phyloP scores from a whole-genome alignment of 2,113 vertebrate species.

The Archilochus colubris region DNA sequence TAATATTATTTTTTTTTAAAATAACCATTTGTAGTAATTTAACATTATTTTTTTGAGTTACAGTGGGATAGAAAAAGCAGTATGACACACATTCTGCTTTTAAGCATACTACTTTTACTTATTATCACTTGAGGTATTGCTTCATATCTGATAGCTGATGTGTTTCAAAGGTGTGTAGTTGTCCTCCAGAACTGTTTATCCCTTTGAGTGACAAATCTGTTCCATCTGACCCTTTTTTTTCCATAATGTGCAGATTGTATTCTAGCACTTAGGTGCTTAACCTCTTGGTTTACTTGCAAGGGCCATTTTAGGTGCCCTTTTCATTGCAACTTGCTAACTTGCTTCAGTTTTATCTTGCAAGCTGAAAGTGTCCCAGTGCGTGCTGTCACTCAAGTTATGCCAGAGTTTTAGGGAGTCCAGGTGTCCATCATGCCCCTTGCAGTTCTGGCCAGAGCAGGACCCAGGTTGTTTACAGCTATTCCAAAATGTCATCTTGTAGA shows the following conservation, averaged over 20 bases:
- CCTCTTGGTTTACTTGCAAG: neutral
- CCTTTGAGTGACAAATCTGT: neutral
- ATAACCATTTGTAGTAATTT: neutral
- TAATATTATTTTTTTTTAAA: neutral
- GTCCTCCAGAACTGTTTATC: rapidly evolving
- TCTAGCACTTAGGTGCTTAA: neutral
- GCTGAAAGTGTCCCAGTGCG: neutral
- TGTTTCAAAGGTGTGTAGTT: neutral
- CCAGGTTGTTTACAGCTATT: neutral
- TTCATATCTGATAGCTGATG: neutral
- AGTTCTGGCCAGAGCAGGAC: neutral
- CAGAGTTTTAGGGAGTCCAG: neutral
- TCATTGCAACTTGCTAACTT: neutral
- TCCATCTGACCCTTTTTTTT: neutral
- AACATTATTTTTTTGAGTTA: neutral
- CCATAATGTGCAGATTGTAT: neutral
- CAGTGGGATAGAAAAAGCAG: neutral
- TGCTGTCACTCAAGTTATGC: neutral
- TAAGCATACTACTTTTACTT: neutral
- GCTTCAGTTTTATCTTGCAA: neutral
- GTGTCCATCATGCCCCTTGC: neutral
- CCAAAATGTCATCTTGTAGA: neutral
- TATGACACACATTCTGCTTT: neutral
- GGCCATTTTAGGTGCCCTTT: neutral
- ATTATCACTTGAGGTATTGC: neutral